Base-by-base conservation (phyloP, 2,888 invertebrate species). In the Platycheirus rosarum region DNA sequence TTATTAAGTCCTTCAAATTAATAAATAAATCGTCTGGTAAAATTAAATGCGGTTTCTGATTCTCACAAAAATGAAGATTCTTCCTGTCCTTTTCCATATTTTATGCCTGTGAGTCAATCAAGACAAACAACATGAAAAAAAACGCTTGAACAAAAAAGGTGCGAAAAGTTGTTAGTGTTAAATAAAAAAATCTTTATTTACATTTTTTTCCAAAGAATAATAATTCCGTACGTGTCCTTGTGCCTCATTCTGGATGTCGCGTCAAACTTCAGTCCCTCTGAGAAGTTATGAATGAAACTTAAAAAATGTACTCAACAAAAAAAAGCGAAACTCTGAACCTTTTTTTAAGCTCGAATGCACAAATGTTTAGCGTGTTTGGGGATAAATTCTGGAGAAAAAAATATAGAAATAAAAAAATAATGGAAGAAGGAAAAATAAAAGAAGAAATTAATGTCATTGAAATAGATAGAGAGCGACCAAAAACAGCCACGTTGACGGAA, bases 281-380 rank as follows among this genome's bases (percentile, higher is more conserved):
- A 62, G 42, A 66, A 79, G 62, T 76, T 80, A 80, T 80, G 76
- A 80, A 80, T 80, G 80, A 76, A 80, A 80, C 65, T 70, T 70
- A 40, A 44, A n/a, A 75, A 78, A 79, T 62, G 37, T 60, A 23
- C 69, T 71, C 57, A 29, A 68, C 65, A 46, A 57, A 57, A 69
- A 69, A 69, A 63, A 74, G 40, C 35, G 51, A 46, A 73, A 55
- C 18, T 66, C 14, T 14, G 40, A 37, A 35, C 37, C 37, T 49
- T 53, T 51, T 63, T 26, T 37, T 46, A 32, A 35, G 48, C 32
- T 68, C 26, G 40, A 46, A 62, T 49, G 18, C 37, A 51, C 48
- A 65, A 60, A 35, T 18, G 16, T 23, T 71, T 29, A 23, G 42
- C 13, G 18, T 55, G 13, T 32, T 37, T 53, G 69, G 57, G 60